phyloP scores from a whole-genome alignment of 2,888 invertebrate species.

The Leptarthrus brevirostris region DNA sequence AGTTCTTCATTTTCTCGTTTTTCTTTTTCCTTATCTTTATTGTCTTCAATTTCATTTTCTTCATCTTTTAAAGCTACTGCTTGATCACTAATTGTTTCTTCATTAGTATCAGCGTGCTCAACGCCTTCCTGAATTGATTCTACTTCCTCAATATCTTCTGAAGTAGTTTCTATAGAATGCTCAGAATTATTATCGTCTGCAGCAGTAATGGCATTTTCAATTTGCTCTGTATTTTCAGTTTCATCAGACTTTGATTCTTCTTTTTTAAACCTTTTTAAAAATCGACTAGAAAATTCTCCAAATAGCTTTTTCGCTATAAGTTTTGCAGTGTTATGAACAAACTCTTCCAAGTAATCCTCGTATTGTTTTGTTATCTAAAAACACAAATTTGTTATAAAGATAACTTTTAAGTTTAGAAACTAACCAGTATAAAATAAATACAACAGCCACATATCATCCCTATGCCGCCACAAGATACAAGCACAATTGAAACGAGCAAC shows the following conservation, averaged over 20 bases:
- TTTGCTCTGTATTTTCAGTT: constrained; percentile 2
- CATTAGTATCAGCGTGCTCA: no score
- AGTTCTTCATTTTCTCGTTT: constrained; percentile 56
- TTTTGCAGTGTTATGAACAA: constrained; percentile 67
- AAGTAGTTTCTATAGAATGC: no score
- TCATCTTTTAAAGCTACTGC: constrained; percentile 28
- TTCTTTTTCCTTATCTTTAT: constrained; percentile 3
- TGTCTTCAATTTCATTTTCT: constrained; percentile 2
- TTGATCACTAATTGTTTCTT: constrained; percentile 4
- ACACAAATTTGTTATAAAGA: constrained; percentile 4
- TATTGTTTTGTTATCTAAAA: constrained; percentile 75
- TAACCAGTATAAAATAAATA: constrained; percentile 76
- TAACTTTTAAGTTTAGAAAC: neutral
- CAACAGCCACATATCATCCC: constrained; percentile 74
- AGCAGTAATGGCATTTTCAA: neutral
- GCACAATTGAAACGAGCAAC: constrained; percentile 73
- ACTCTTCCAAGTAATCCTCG: constrained; percentile 75
- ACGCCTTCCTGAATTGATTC: no score
- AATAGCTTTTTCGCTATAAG: constrained; percentile 59
- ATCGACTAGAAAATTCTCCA: no score
- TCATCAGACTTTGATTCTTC: neutral
- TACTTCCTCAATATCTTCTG: neutral
- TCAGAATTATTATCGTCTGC: neutral
- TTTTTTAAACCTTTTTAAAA: constrained; percentile 3
- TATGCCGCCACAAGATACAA: constrained; percentile 80